Percentiles rank a stretch among this genome's conserved stretches.
Evolutionary conservation across 2,113 vertebrate species (phyloP).

Genomic region (Dermatemys mawii): DNA sequence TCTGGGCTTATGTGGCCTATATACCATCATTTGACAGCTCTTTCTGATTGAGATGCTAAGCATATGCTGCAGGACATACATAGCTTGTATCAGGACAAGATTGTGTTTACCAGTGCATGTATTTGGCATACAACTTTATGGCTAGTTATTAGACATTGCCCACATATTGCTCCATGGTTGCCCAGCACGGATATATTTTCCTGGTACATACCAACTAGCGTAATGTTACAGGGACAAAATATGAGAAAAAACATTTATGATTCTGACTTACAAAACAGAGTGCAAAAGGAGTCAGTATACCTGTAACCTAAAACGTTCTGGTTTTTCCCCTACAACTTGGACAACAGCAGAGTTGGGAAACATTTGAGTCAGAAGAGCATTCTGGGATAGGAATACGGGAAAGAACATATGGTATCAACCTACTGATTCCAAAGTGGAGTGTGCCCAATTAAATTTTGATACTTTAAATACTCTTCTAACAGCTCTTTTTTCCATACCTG

Average conservation of each 20-base stretch:
- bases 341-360: neutral
- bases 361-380: neutral
- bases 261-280: neutral
- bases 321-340: neutral
- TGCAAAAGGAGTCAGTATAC: neutral
- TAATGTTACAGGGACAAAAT: neutral
- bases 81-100: neutral
- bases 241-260: neutral
- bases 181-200: neutral
- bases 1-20: slow-evolving; percentile 9
- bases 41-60: neutral
- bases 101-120: neutral
- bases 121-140: neutral
- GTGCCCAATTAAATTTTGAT: neutral
- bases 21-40: slow-evolving; percentile 11
- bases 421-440: neutral
- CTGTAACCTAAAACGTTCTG: neutral
- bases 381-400: neutral
- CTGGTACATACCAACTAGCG: rapidly evolving
- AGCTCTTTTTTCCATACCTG: neutral
- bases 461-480: neutral
- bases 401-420: neutral
- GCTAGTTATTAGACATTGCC: rapidly evolving
- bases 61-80: neutral
- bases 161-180: rapidly evolving